Base-by-base conservation (phyloP, 2,113 vertebrate genomes). In the Corvus hawaiiensis region DNA sequence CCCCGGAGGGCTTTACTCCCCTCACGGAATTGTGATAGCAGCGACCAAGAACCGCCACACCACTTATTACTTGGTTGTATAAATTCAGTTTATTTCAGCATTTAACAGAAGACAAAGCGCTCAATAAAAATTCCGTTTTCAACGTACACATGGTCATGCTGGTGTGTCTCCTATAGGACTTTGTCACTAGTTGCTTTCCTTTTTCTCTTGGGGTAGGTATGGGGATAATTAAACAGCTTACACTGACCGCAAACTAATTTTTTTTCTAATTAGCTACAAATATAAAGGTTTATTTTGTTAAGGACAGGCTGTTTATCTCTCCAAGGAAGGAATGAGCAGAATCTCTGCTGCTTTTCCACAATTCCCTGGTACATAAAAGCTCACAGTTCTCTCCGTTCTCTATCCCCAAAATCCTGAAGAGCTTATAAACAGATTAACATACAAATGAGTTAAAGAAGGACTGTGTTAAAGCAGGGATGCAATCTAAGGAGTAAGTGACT, bases 171-270 rank as follows among this genome's bases (percentile, higher is more conserved):
- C 26, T 35, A 8, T 0, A 13, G 20, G 39, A 26, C 13, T 17
- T 21, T 0, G 3, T 33, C 28, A 52, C 4, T 15, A 8, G 7
- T 9, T 1, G 1, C 11, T 44, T 63, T 22, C 13, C 66, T 71
- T 19, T 69, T 20, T 11, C 18, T 59, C 8, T 23, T 16, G 4
- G 20, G 7, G 11, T 12, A 23, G 7, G n/a, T 23, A 39, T 33
- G 30, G 11, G 16, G 12, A 56, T 24, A 90, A 52, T 69, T 19
- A 49, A 68, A 48, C 16, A 64, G 13, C 33, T 76, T 63, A 76
- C 30, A 16, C 7, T 71, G 46, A 71, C 14, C 5, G 16, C 16
- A 35, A 58, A 30, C 11, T 67, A 3, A 2, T 11, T 23, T 46
- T 54, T 46, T 49, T 49, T 8, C 39, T 32, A 32, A 26, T 68